Evolutionary conservation across 2,113 vertebrate species (phyloP).

Genomic region (Burhinus oedicnemus): DNA sequence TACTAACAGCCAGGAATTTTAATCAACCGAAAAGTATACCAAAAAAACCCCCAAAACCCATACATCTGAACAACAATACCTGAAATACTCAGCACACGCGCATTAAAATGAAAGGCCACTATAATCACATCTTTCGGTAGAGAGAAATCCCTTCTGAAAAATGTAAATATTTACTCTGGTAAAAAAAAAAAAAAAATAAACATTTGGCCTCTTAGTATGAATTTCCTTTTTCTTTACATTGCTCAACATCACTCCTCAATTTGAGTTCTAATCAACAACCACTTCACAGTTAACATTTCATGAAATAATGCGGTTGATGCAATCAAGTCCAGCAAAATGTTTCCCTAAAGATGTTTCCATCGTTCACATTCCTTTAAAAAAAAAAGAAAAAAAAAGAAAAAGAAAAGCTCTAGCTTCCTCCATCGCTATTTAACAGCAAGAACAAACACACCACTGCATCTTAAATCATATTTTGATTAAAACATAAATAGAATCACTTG

Average conservation of each 20-base stretch:
- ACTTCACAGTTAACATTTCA: slow-evolving; percentile 67
- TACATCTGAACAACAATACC: no score
- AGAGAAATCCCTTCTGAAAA: background rate
- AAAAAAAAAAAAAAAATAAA: background rate
- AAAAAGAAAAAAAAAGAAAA: background rate
- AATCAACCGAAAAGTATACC: background rate
- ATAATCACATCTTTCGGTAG: background rate
- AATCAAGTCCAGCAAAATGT: slow-evolving; percentile 65
- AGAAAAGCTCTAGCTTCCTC: background rate
- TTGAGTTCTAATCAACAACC: slow-evolving; percentile 56
- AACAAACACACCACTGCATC: background rate
- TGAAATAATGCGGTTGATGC: slow-evolving; percentile 39
- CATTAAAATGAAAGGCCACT: background rate
- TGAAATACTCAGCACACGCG: rapidly evolving
- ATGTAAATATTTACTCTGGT: rapidly evolving
- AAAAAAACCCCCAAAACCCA: background rate
- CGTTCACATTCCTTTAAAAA: background rate
- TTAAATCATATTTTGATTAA: slow-evolving; percentile 51
- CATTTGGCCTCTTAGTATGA: slow-evolving; percentile 4
- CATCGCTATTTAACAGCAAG: background rate
- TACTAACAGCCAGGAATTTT: background rate
- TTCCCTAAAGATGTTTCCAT: slow-evolving; percentile 62
- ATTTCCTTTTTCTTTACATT: slow-evolving; percentile 48
- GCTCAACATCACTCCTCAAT: slow-evolving; percentile 18
- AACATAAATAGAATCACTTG: slow-evolving; percentile 20